Evolutionary conservation across 2,888 invertebrate species (phyloP), one percentile per base, ranked within the genome.

Genomic region (Synanthedon andrenaeformis): DNA sequence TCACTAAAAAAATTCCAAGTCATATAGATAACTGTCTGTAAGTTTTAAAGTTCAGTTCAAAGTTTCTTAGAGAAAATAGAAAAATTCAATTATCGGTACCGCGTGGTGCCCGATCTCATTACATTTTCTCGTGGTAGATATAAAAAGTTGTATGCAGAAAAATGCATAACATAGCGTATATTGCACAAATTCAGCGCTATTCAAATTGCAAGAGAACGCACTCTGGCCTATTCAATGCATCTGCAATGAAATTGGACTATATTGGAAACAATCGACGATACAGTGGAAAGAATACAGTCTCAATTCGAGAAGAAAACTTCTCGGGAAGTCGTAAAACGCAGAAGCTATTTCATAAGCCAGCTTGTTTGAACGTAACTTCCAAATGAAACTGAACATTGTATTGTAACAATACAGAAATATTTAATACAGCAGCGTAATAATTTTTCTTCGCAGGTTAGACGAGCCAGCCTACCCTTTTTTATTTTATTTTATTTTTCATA

Each of bases 181-280:
- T 45, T 45, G 45, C 45, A n/a, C 13, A 45, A n/a, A 45, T 13
- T 8, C 45, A 45, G 45, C 45, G 13, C 45, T 45, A 45, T 45
- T 45, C 45, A 45, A 14, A 45, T 45, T 45, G 45, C 45, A 45
- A 35, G 35, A 10, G 45, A 45, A 45, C 14, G 45, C 45, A 45
- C 12, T 45, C 45, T 45, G 45, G 45, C 45, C 45, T 45, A 45
- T 45, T 45, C 45, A 45, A 3, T 45, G n/a, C 45, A 45, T 45
- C 11, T 45, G 45, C 13, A 45, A 45, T 45, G 45, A 71, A 71
- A 77, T 74, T 72, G 69, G 51, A 51, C 49, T 51, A 35, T 52
- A 53, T 55, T 42, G 53, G 58, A 65, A 64, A 66, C 66, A 66
- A 65, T 68, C 17, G 42, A 53, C 53, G 42, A 49, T 48, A 48